phyloP scores from a whole-genome alignment of 2,888 invertebrate species.

The Pristionchus entomophagus region DNA sequence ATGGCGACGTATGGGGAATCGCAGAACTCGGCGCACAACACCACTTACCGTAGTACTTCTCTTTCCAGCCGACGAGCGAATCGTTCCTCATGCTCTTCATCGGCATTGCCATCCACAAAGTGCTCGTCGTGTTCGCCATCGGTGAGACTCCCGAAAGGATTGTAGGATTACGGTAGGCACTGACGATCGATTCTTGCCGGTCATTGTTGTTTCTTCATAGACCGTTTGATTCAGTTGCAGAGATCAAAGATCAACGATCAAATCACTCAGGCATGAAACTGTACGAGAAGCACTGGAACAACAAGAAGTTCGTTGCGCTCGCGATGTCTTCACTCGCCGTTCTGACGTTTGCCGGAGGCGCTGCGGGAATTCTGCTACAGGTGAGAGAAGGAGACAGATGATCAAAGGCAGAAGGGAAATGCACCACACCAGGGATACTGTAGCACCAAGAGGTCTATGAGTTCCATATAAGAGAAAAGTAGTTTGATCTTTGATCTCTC shows the following conservation, averaged over 20 bases:
- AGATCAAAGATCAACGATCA: neutral
- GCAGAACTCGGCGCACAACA: neutral
- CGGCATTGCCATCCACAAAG: slow-evolving; percentile 44
- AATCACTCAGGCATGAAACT: slow-evolving; percentile 57
- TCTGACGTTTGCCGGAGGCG: slow-evolving; percentile 62
- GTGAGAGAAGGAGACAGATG: slow-evolving; percentile 41
- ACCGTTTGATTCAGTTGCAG: too few species aligned
- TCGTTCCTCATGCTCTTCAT: slow-evolving; percentile 42
- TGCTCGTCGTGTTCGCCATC: slow-evolving; percentile 31
- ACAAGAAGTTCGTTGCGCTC: slow-evolving; percentile 56
- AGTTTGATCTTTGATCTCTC: slow-evolving; percentile 29
- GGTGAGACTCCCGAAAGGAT: neutral
- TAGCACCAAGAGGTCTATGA: too few species aligned
- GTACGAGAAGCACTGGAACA: slow-evolving; percentile 57
- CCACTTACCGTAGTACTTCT: too few species aligned
- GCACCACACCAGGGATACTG: too few species aligned
- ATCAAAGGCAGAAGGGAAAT: too few species aligned
- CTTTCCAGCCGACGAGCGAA: slow-evolving; percentile 26
- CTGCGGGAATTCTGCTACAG: slow-evolving; percentile 67
- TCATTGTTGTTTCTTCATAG: too few species aligned
- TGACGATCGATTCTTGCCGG: neutral
- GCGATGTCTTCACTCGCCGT: slow-evolving; percentile 59
- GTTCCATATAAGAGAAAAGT: neutral
- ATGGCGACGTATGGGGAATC: neutral
- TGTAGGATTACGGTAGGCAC: neutral